A percentile compares a stretch with the other conserved stretches of the same genome.
phyloP scores from a whole-genome alignment of 2,797 vertebrate species.

The Graptemys geographica region DNA sequence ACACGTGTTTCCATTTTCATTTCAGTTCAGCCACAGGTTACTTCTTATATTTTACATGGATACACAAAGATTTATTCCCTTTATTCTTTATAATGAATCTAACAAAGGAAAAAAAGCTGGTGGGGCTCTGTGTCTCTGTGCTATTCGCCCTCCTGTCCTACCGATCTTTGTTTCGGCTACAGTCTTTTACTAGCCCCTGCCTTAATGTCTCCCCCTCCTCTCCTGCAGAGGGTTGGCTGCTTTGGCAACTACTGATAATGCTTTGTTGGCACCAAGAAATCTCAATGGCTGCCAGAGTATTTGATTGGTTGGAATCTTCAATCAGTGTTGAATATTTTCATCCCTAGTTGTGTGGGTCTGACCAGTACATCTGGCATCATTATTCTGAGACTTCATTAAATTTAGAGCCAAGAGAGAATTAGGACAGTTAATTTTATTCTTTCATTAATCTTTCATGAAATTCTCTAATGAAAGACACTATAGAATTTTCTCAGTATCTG shows the following conservation, averaged over 20 bases:
- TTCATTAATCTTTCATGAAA: background rate
- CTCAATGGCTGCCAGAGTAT: background rate
- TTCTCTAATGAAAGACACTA: background rate
- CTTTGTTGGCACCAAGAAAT: background rate
- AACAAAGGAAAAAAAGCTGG: too few relatives aligned
- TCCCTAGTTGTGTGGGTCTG: background rate
- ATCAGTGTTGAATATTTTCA: background rate
- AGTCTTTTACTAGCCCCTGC: background rate
- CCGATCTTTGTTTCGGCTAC: background rate
- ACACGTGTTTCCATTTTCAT: too few relatives aligned
- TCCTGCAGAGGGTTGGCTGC: background rate
- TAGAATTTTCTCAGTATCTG: background rate
- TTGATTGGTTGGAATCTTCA: background rate
- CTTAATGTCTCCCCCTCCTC: background rate
- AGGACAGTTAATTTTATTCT: background rate
- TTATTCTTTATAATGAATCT: too few relatives aligned
- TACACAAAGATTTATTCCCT: too few relatives aligned
- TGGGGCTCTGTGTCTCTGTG: too few relatives aligned
- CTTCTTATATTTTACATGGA: too few relatives aligned
- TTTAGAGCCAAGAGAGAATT: background rate
- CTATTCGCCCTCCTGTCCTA: background rate
- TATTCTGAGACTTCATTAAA: background rate
- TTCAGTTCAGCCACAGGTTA: too few relatives aligned
- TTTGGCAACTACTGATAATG: fast-evolving
- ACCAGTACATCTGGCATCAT: background rate